Evolutionary conservation across 2,888 invertebrate genomes (phyloP), one percentile per base, ranked within the genome.

Genomic region (Conomelus anceps): DNA sequence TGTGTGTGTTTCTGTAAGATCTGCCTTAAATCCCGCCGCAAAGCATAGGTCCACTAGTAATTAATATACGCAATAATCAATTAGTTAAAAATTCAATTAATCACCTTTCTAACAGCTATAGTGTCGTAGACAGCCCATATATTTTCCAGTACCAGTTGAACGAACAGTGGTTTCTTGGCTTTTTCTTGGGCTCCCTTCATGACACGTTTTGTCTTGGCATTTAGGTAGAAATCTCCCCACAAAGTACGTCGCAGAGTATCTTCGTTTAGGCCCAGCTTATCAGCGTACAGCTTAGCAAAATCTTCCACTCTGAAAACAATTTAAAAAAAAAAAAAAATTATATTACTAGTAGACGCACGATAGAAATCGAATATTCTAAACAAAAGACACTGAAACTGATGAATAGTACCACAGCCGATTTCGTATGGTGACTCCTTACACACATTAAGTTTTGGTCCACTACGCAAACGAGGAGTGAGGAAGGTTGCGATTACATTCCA

Each of bases 221-320:
- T 97, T 86, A 98, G 94, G 93, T 97, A 99, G 93, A 95, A 98
- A 93, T 99, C 98, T 88, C 99, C 98, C 99, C 99, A 99, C 0
- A 99, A 94, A 0, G 97, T 97, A 93, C 96, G 96, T 89, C 95
- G 94, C 22, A 99, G 93, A 22, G 96, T 94, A 22, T 95, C 95
- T 90, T 95, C 95, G 92, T 96, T 96, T 23, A 98, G 95, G 86
- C 96, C 96, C 89, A 97, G 94, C 94, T 97, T 97, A 20, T 94
- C 93, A 0, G 96, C 95, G 92, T 96, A 97, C 84, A 98, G 94
- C 92, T 94, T 95, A 0, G 98, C 97, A 94, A 99, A 99, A 92
- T 98, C 96, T 29, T 95, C 94, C 0, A 97, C 94, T 17, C 97
- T 96, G 93, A 95, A 95, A 86, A 63, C 23, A 87, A 23, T 22